phyloP scores from a whole-genome alignment of 1,140 invertebrate genomes.

The Zaprionus ghesquierei region DNA sequence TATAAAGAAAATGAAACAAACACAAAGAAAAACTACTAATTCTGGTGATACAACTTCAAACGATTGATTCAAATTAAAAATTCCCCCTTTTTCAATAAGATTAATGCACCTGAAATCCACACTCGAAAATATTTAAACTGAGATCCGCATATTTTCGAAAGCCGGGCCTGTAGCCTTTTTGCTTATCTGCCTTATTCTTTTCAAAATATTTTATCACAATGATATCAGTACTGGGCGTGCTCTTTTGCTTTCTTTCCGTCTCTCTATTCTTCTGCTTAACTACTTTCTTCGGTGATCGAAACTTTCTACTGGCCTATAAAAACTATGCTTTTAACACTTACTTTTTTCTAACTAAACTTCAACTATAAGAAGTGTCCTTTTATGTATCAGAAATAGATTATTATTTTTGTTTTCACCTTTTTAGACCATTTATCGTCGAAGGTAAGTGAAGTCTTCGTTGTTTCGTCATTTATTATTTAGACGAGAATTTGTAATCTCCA shows the following conservation, averaged over 20 bases:
- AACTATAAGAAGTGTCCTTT: conserved; percentile 1
- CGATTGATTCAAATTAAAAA: conserved; percentile 23
- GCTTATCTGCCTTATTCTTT: conserved; percentile 1
- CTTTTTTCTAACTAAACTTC: background rate
- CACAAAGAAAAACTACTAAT: conserved; percentile 44
- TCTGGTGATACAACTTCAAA: conserved; percentile 18
- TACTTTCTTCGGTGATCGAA: conserved; percentile 13
- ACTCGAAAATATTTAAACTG: conserved; percentile 1
- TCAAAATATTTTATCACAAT: conserved; percentile 7
- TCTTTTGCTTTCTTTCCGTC: conserved; percentile 24
- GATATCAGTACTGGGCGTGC: conserved; percentile 12
- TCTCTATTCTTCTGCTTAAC: conserved; percentile 32
- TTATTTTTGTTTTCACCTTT: background rate
- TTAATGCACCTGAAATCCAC: conserved; percentile 17
- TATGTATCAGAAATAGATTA: conserved; percentile 2
- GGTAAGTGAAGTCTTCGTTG: conserved; percentile 39
- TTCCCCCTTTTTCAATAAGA: background rate
- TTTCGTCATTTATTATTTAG: background rate
- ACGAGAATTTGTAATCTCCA: background rate
- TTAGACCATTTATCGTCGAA: conserved; percentile 11
- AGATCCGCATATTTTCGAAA: conserved; percentile 6
- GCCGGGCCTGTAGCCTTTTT: background rate
- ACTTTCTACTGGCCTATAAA: conserved; percentile 25
- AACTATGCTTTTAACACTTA: conserved; percentile 35
- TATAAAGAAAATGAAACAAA: conserved; percentile 26